These are phyloP conservation scores for Eremophila alpestris DNA, from an alignment of 2,797 vertebrate genomes.

Conservation along the genomic window DNA sequence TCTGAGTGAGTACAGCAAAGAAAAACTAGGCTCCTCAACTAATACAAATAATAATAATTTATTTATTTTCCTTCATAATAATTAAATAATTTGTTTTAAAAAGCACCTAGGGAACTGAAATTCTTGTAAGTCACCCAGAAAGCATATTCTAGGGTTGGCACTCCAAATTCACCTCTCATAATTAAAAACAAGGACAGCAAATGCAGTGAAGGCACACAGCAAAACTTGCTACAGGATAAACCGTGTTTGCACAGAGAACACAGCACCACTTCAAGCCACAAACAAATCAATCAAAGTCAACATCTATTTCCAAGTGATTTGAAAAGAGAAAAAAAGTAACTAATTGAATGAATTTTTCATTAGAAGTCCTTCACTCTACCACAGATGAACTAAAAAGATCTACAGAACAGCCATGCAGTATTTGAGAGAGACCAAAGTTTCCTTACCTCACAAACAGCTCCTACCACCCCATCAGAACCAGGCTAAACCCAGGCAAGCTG, in stretches of 20 bases:
- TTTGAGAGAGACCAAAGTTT: neutral
- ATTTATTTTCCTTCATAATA: neutral
- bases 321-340: constrained; percentile 40
- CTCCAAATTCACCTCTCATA: neutral
- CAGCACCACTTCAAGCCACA: constrained; percentile 15
- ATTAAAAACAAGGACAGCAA: neutral
- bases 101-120: neutral
- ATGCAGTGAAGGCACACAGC: neutral
- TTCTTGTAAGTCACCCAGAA: neutral
- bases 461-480: neutral
- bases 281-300: constrained; percentile 56
- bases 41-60: neutral
- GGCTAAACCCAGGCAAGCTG: accelerated
- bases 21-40: neutral
- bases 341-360: constrained; percentile 58
- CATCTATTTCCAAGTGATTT: constrained; percentile 54
- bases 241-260: neutral
- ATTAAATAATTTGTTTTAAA: neutral
- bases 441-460: neutral
- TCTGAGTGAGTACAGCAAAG: neutral
- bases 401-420: neutral
- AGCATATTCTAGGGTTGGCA: neutral
- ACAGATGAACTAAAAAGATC: neutral
- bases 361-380: neutral
- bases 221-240: neutral